Evolutionary conservation across 2,888 invertebrate genomes (phyloP), one percentile per base, ranked within the genome.

Genomic region (Trissolcus japonicus): DNA sequence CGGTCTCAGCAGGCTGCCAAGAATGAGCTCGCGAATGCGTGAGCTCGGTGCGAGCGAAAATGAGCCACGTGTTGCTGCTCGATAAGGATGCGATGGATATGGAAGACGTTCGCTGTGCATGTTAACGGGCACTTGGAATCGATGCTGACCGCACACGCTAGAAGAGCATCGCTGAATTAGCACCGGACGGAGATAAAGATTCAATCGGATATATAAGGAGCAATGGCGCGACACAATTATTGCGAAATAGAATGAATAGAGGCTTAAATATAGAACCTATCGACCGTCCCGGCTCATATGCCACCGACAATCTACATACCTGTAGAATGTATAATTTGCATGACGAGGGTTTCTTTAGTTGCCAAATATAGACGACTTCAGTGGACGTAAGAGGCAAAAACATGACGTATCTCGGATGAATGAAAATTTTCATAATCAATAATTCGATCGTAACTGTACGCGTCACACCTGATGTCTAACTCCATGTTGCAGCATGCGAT

Each of bases 311-410:
- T 35, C 35, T 35, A 9, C 82, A 83, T 84, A 83, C 84, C 84
- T 83, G 84, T 84, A 80, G 83, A 81, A 82, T 82, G 81, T 82
- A 81, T 77, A 79, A 83, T 83, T 81, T 82, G 80, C 78, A 79
- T 82, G 81, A 79, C 77, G 72, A 76, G 72, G 77, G 80, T 53
- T 77, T 75, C 68, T 80, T 79, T 73, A 35, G 29, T 76, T 76
- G 54, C 76, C 80, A 77, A 79, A 79, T 77, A 77, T 72, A 80
- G 74, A 74, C 59, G 56, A 74, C 73, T 66, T 69, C 57, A 16
- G 67, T 78, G 69, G 65, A 72, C 69, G 77, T 65, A 75, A 65
- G 71, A 46, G 56, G 60, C 55, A 68, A 75, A 77, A 75, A 75
- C 74, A 72, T 71, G 61, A 56, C 60, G 29, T 29, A 48, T 56